A percentile compares a stretch with the other conserved stretches of the same genome.
phyloP scores from a whole-genome alignment of 2,113 vertebrate species.

The Cisticola juncidis region DNA sequence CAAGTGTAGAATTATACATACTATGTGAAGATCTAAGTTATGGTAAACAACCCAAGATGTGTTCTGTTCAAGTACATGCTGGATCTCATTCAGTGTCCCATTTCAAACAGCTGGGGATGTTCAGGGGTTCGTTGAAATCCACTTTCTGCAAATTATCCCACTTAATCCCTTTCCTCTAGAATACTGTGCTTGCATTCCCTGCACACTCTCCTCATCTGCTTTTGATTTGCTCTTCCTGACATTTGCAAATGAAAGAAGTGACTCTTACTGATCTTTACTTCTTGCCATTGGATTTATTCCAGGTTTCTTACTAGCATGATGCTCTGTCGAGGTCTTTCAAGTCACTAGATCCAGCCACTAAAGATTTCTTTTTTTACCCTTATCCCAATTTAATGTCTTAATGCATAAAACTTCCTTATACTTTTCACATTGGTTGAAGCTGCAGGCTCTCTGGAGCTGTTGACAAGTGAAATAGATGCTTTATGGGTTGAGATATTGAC shows the following conservation, averaged over 20 bases:
- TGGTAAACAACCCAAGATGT: not conserved
- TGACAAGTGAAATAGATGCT: not conserved
- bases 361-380: not conserved
- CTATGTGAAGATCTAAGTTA: not conserved
- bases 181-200: slow-evolving; percentile 9
- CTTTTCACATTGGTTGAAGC: not conserved
- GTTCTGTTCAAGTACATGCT: not conserved
- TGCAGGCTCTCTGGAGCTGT: not conserved
- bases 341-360: not conserved
- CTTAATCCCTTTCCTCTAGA: slow-evolving; percentile 20
- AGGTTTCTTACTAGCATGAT: not conserved
- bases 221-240: slow-evolving; percentile 53
- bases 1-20: not conserved
- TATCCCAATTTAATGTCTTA: not conserved
- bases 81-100: not conserved
- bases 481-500: not conserved
- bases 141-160: slow-evolving; percentile 18
- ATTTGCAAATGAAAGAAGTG: not conserved
- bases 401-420: not conserved
- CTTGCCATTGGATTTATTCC: slow-evolving; percentile 24
- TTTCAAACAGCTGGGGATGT: slow-evolving; percentile 3
- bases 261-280: slow-evolving; percentile 9
- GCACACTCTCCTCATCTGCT: not conserved
- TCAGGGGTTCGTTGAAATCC: not conserved
- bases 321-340: not conserved